Conservation (phyloP, 2,113 vertebrate species). For the Microcebus lehilahytsara region DNA sequence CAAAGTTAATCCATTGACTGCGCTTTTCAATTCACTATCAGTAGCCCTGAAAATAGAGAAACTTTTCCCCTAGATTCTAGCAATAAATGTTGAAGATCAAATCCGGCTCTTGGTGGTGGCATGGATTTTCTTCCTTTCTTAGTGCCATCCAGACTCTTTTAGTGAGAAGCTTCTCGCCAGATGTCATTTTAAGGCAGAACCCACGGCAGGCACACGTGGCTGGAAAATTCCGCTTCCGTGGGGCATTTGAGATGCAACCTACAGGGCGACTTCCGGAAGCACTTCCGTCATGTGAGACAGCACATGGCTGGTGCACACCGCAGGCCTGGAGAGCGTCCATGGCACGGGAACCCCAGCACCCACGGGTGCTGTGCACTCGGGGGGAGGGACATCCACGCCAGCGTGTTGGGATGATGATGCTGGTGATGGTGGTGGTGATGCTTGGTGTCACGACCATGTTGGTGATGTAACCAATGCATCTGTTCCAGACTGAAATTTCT, state of each 20-base stretch:
- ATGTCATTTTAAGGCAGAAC: neutral
- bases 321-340: neutral
- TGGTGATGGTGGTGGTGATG: accelerated
- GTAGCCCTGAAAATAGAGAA: neutral
- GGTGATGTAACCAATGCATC: neutral
- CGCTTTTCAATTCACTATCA: neutral
- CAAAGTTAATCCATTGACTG: accelerated
- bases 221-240: neutral
- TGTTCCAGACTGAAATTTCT: neutral
- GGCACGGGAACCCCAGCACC: accelerated
- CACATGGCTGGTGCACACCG: neutral
- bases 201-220: neutral
- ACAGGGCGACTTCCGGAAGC: neutral
- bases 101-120: neutral
- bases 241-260: neutral
- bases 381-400: too few species aligned
- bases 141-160: neutral
- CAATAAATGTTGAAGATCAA: neutral
- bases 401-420: neutral
- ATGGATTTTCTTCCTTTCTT: neutral
- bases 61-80: neutral
- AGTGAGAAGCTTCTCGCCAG: neutral
- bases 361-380: accelerated
- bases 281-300: accelerated
- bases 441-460: neutral